A percentile compares a stretch with the other conserved stretches of the same genome.
Evolutionary conservation across 2,888 invertebrate genomes (phyloP).

Genomic region (Ophion ellenae): DNA sequence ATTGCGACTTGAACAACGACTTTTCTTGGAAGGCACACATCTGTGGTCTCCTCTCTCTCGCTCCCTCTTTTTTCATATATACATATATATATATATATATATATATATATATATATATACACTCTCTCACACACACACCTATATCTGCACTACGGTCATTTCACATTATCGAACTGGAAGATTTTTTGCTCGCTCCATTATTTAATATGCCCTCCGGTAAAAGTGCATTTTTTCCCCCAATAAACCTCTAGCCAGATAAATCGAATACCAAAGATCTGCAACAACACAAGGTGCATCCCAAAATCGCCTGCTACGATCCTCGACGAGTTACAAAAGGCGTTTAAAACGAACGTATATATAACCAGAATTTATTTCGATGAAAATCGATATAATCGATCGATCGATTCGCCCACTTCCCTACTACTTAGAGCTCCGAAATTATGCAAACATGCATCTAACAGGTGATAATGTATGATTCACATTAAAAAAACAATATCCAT

Average conservation of each 20-base stretch:
- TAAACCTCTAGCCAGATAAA: slow-evolving; percentile 19
- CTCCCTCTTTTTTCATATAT: slow-evolving; percentile 1
- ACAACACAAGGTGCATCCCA: slow-evolving; percentile 15
- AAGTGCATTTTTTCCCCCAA: slow-evolving; percentile 33
- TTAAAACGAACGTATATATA: background rate
- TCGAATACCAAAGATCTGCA: background rate
- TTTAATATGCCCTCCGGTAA: slow-evolving; percentile 25
- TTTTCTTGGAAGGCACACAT: slow-evolving; percentile 62
- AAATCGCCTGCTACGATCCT: background rate
- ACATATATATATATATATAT: background rate
- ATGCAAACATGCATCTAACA: no score
- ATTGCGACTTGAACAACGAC: slow-evolving; percentile 58
- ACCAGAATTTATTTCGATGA: background rate
- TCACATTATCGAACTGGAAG: slow-evolving; percentile 29
- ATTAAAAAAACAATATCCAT: no score
- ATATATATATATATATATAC: background rate
- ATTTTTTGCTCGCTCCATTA: slow-evolving; percentile 20
- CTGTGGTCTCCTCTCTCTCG: slow-evolving; percentile 26
- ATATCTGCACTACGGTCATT: slow-evolving; percentile 3
- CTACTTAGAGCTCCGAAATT: no score
- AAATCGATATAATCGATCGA: no score
- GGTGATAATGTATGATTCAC: no score
- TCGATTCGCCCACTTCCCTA: no score
- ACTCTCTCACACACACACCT: no score
- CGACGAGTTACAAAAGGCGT: background rate